Evolutionary conservation across 2,797 vertebrate genomes (phyloP).

Genomic region (Halcyon smyrnensis): DNA sequence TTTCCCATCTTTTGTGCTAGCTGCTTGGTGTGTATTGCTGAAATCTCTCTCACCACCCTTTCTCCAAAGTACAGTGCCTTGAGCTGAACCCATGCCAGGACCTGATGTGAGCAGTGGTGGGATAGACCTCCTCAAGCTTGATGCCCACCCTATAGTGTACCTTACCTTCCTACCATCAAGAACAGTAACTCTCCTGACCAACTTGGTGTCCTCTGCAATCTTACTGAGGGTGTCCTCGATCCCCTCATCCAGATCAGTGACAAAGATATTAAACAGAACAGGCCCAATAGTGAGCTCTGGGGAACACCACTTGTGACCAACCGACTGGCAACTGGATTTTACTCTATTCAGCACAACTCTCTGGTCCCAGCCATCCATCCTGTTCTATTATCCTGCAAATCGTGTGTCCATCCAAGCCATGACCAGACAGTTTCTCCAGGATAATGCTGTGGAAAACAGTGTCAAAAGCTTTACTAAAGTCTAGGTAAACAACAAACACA

Average conservation of each 20-base stretch:
- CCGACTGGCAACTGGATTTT: neutral
- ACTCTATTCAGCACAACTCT: neutral
- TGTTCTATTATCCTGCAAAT: neutral
- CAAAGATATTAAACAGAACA: neutral
- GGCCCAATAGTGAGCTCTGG: neutral
- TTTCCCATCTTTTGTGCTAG: neutral
- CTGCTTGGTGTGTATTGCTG: neutral
- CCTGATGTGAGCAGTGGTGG: neutral
- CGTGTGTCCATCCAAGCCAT: neutral
- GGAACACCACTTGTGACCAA: neutral
- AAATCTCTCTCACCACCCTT: neutral
- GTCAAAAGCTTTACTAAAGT: neutral
- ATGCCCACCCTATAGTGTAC: fast-evolving
- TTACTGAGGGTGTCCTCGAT: neutral
- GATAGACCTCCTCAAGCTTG: neutral
- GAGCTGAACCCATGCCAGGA: neutral
- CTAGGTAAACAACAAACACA: too few species aligned
- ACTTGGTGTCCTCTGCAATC: neutral
- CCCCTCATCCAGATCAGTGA: neutral
- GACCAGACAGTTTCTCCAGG: neutral
- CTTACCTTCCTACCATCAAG: neutral
- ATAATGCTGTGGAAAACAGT: neutral
- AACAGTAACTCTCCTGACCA: neutral
- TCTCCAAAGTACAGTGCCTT: neutral
- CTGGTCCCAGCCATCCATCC: too few species aligned